Conservation (phyloP, 2,797 vertebrate genomes). For the Mus caroli region DNA sequence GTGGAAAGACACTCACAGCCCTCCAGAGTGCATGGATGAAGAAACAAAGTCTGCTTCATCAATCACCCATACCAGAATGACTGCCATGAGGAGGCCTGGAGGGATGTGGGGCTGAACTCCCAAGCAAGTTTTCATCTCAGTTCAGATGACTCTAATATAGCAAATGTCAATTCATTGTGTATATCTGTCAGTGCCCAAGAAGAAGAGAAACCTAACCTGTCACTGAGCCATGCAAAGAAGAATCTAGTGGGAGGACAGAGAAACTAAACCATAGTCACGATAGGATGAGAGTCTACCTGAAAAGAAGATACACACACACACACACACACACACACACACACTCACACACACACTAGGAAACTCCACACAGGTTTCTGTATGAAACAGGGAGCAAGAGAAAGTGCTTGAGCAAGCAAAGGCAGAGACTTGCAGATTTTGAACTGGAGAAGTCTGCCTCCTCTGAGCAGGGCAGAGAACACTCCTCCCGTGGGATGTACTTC, state of each 20-base stretch:
- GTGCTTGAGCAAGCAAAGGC: too few species aligned
- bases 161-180: not conserved
- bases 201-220: not conserved
- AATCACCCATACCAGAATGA: fast-evolving
- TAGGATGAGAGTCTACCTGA: not conserved
- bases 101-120: not conserved
- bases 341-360: not conserved
- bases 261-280: not conserved
- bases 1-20: not conserved
- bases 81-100: not conserved
- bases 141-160: not conserved
- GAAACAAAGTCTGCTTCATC: not conserved
- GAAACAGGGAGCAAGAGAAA: not conserved
- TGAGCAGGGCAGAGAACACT: not conserved
- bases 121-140: not conserved
- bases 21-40: not conserved
- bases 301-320: not conserved
- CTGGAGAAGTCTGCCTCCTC: not conserved
- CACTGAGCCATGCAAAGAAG: too few species aligned
- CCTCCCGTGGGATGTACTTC: not conserved
- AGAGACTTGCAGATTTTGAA: not conserved
- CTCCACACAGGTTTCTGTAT: not conserved
- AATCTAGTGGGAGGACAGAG: fast-evolving
- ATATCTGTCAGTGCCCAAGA: fast-evolving
- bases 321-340: not conserved